These are phyloP conservation scores for Bos javanicus DNA, from an alignment of 2,113 vertebrate species.

Conservation along the genomic window DNA sequence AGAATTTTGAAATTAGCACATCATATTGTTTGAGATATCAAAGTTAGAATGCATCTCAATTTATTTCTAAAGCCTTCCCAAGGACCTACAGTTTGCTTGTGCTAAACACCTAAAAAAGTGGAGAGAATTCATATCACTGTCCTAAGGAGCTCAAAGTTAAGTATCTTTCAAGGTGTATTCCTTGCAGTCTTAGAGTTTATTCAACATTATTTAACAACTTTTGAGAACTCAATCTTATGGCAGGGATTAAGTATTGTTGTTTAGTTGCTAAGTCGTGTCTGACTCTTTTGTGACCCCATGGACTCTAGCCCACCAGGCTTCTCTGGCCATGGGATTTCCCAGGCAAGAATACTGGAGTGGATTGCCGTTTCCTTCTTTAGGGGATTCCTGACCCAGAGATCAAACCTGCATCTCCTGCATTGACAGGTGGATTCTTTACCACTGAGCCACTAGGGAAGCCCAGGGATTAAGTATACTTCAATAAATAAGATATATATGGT, in stretches of 20 bases:
- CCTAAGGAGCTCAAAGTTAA: neutral
- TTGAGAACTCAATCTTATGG: neutral
- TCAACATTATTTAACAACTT: constrained; percentile 4
- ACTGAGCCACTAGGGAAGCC: neutral
- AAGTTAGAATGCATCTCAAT: neutral
- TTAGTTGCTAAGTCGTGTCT: neutral
- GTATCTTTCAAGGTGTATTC: neutral
- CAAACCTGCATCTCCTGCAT: neutral
- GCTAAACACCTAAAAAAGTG: neutral
- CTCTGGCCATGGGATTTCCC: neutral
- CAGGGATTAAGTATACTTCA: neutral
- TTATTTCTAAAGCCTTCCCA: constrained; percentile 16
- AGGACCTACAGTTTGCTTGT: neutral
- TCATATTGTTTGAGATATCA: constrained; percentile 15
- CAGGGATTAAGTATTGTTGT: neutral
- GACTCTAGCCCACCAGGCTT: neutral
- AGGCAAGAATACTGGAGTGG: neutral
- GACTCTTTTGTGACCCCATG: neutral
- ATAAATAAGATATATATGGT: neutral
- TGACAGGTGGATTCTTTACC: neutral
- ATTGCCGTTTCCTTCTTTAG: neutral
- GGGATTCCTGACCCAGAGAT: neutral
- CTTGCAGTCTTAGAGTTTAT: neutral
- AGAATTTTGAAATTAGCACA: neutral
- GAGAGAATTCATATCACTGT: neutral